These are phyloP conservation scores for Coelopa frigida DNA, from an alignment of 1,140 invertebrate species.

Conservation along the genomic window DNA sequence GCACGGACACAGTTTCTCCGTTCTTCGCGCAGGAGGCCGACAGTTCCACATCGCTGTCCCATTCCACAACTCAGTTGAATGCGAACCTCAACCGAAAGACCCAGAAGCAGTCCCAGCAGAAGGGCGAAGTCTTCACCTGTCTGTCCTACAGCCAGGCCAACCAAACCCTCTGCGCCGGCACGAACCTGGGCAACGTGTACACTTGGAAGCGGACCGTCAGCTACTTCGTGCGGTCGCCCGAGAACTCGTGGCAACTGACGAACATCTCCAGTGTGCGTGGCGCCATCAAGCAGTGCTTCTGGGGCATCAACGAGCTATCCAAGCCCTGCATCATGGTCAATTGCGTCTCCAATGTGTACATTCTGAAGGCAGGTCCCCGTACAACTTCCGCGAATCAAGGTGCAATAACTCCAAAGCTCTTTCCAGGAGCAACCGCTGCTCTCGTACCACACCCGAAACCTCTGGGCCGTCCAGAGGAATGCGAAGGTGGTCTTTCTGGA, in stretches of 20 bases:
- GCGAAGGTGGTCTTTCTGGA: conserved; percentile 58
- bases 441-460: conserved; percentile 52
- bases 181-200: conserved; percentile 82
- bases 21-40: too few relatives aligned
- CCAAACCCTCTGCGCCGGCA: conserved; percentile 76
- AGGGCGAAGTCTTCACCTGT: conserved; percentile 64
- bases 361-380: conserved; percentile 49
- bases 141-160: conserved; percentile 60
- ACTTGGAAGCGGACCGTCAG: conserved; percentile 67
- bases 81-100: conserved; percentile 14
- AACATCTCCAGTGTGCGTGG: conserved; percentile 61
- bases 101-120: conserved; percentile 22
- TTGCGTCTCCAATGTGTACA: conserved; percentile 75
- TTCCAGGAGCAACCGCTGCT: conserved; percentile 38
- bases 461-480: conserved; percentile 62
- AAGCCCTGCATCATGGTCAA: conserved; percentile 74
- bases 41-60: conserved; percentile 8
- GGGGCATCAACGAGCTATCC: conserved; percentile 61
- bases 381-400: not conserved
- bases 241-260: conserved; percentile 59
- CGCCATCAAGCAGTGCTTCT: conserved; percentile 64
- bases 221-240: conserved; percentile 32
- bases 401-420: too few relatives aligned
- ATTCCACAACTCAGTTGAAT: conserved; percentile 14
- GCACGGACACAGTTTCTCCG: not conserved